Percentiles rank a stretch among this genome's conserved stretches.
These are phyloP conservation scores for Colius striatus DNA, from an alignment of 2,113 vertebrate genomes.

Conservation along the genomic window DNA sequence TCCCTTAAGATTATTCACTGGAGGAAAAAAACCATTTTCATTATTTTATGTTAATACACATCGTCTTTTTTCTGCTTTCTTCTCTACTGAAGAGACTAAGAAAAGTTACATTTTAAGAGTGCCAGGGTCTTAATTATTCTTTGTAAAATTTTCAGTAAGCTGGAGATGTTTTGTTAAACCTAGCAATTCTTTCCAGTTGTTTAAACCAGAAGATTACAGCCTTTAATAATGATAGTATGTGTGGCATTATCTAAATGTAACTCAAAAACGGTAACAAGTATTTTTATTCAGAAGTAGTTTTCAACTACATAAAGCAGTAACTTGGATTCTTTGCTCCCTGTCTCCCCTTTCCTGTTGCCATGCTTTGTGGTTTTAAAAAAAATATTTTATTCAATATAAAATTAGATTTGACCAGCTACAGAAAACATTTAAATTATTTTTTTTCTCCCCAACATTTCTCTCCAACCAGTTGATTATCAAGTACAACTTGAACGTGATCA, in stretches of 20 bases:
- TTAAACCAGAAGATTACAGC: not conserved
- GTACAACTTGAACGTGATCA: not conserved
- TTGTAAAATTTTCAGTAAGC: not conserved
- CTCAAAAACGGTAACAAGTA: not conserved
- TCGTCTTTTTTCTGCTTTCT: not conserved
- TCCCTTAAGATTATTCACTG: not conserved
- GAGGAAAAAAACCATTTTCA: not conserved
- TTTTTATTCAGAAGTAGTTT: not conserved
- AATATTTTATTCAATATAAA: not conserved
- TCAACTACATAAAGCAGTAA: not conserved
- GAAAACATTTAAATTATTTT: not conserved
- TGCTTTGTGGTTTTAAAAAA: accelerated
- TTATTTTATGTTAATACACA: not conserved
- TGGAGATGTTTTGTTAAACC: not conserved
- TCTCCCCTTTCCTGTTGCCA: not conserved
- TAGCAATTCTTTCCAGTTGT: not conserved
- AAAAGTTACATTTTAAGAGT: not conserved
- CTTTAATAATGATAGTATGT: not conserved
- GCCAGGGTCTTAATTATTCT: not conserved
- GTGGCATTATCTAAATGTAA: not conserved
- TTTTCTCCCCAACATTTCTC: not conserved
- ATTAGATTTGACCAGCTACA: not conserved
- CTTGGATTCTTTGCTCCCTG: not conserved
- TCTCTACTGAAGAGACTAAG: not conserved
- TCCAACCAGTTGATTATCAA: not conserved